Evolutionary conservation across 2,888 invertebrate species (phyloP).

Genomic region (Cephus rjabovi): DNA sequence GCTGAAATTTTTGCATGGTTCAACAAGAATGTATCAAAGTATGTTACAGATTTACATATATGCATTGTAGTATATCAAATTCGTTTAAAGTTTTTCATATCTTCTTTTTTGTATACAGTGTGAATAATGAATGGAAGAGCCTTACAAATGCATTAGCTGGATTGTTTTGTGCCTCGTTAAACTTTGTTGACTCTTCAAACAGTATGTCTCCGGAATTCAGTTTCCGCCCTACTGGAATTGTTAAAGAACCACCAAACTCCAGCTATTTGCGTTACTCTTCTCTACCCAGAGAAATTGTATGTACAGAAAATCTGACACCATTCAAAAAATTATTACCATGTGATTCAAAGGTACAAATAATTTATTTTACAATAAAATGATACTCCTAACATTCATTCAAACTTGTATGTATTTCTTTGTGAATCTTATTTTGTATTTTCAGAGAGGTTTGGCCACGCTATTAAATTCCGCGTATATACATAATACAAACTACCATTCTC

Average conservation of each 20-base stretch:
- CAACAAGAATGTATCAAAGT: conserved; percentile 63
- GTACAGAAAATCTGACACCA: conserved; percentile 98
- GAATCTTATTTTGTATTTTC: conserved; percentile 21
- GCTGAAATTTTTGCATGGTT: conserved; percentile 97
- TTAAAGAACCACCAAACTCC: conserved; percentile 62
- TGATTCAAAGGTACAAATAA: conserved; percentile 75
- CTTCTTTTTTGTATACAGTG: conserved; percentile 65
- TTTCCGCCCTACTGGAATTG: conserved; percentile 80
- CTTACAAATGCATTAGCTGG: conserved; percentile 93
- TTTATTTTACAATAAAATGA: not conserved
- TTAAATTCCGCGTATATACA: conserved; percentile 92
- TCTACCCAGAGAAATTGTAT: conserved; percentile 95
- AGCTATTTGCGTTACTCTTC: conserved; percentile 83
- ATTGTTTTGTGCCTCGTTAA: conserved; percentile 94
- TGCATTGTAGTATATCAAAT: not conserved
- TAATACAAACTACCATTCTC: conserved; percentile 92
- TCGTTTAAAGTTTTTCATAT: not conserved
- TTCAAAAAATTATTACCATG: conserved; percentile 98
- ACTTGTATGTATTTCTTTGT: not conserved
- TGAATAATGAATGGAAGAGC: conserved; percentile 89
- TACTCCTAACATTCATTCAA: not conserved
- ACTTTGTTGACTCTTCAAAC: conserved; percentile 89
- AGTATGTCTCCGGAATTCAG: conserved; percentile 87
- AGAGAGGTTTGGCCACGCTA: conserved; percentile 86
- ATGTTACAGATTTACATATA: conserved; percentile 3